phyloP scores from a whole-genome alignment of 1,140 invertebrate species.

The Hesperophylax magnus region DNA sequence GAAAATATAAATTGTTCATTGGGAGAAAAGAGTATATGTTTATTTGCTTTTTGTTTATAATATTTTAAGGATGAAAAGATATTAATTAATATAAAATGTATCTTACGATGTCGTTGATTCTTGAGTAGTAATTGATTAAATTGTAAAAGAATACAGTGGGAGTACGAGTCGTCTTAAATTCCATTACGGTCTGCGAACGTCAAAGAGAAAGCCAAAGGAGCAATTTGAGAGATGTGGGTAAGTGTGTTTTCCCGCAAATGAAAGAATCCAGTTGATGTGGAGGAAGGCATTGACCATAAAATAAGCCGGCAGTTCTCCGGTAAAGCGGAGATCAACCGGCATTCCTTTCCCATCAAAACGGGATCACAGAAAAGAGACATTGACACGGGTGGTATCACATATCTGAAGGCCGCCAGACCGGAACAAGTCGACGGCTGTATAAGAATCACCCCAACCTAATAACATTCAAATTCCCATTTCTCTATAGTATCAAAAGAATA shows the following conservation, averaged over 20 bases:
- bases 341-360: slow-evolving; percentile 34
- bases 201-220: too few relatives aligned
- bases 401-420: slow-evolving; percentile 12
- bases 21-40: too few relatives aligned
- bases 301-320: slow-evolving; percentile 3
- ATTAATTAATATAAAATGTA: too few relatives aligned
- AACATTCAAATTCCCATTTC: slow-evolving; percentile 53
- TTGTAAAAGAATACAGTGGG: too few relatives aligned
- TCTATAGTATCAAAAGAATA: slow-evolving; percentile 47
- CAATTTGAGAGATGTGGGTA: too few relatives aligned
- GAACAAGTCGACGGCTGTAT: slow-evolving; percentile 15
- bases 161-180: too few relatives aligned
- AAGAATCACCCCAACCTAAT: slow-evolving; percentile 45
- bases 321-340: slow-evolving; percentile 27
- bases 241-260: background rate
- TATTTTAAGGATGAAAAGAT: too few relatives aligned
- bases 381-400: slow-evolving; percentile 29
- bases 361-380: slow-evolving; percentile 30
- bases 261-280: slow-evolving; percentile 2
- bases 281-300: slow-evolving; percentile 33
- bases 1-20: too few relatives aligned
- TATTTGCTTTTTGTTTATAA: too few relatives aligned
- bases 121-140: too few relatives aligned
- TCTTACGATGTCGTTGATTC: too few relatives aligned
- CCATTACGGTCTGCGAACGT: too few relatives aligned